A percentile compares a stretch with the other conserved stretches of the same genome.
phyloP scores from a whole-genome alignment of 2,113 vertebrate genomes.

The Tragulus kanchil region DNA sequence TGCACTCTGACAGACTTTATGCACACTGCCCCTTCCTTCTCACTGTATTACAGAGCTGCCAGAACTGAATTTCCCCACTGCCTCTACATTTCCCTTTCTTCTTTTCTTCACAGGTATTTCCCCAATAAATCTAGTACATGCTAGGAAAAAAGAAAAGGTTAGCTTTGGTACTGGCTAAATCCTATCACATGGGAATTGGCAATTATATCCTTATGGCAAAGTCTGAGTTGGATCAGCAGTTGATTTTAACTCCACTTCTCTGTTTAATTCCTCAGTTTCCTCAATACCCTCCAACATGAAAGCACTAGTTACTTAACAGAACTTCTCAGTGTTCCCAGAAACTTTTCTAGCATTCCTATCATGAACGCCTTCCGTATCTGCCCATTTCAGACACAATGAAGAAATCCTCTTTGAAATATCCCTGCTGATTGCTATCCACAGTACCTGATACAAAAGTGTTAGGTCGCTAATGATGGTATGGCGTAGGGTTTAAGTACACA shows the following conservation, averaged over 20 bases:
- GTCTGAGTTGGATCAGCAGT: neutral
- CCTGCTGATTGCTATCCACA: neutral
- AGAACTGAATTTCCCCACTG: neutral
- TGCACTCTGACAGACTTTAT: too few relatives aligned
- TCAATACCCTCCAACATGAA: neutral
- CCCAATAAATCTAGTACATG: neutral
- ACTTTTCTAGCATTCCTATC: neutral
- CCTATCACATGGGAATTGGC: neutral
- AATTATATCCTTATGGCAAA: neutral
- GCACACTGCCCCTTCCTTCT: neutral
- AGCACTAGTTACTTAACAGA: neutral
- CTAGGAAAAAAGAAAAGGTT: neutral
- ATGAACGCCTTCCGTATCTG: neutral
- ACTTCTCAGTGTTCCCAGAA: neutral
- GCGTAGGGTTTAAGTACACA: neutral
- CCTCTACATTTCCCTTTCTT: neutral
- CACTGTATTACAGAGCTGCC: neutral
- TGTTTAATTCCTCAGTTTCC: neutral
- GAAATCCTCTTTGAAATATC: conserved; percentile 12
- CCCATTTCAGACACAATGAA: neutral
- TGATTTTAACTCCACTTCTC: neutral
- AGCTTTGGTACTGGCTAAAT: neutral
- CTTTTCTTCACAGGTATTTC: neutral
- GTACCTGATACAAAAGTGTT: neutral
- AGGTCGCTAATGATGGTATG: neutral